phyloP scores from a whole-genome alignment of 53 echinoderm and acorn worm genomes.

The Glandiceps talaboti region DNA sequence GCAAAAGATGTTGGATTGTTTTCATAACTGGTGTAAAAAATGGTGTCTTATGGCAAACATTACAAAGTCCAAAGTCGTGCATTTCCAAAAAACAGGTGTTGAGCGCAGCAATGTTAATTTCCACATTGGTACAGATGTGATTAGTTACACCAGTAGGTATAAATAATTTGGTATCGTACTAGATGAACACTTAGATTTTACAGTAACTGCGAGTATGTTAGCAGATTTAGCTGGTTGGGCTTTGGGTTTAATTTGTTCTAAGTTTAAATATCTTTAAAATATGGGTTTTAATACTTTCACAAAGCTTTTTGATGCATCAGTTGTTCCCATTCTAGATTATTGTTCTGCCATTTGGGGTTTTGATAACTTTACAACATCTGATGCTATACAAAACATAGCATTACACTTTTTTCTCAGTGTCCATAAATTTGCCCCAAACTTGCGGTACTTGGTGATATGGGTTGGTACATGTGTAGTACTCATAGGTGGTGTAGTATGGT shows the following conservation, averaged over 20 bases:
- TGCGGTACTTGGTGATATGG: too few relatives aligned
- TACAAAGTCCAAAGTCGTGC: not conserved
- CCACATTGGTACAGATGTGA: not conserved
- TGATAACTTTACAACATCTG: not conserved
- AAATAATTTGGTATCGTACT: not conserved
- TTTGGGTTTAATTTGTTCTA: not conserved
- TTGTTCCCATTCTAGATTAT: not conserved
- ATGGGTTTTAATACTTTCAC: not conserved
- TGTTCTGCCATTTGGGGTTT: not conserved
- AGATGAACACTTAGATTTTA: not conserved
- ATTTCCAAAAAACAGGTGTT: not conserved
- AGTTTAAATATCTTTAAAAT: not conserved
- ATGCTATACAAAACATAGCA: not conserved
- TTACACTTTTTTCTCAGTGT: not conserved
- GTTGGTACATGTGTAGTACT: too few relatives aligned
- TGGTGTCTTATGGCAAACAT: not conserved
- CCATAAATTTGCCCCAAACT: not conserved
- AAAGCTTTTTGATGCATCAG: not conserved
- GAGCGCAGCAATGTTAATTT: not conserved
- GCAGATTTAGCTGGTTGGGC: not conserved
- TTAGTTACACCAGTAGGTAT: not conserved
- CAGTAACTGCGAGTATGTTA: not conserved
- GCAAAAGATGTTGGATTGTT: not conserved
- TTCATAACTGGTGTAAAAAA: not conserved
- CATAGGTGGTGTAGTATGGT: too few relatives aligned